These are phyloP conservation scores for Cygnus atratus DNA, from an alignment of 2,113 vertebrate genomes.

Conservation along the genomic window DNA sequence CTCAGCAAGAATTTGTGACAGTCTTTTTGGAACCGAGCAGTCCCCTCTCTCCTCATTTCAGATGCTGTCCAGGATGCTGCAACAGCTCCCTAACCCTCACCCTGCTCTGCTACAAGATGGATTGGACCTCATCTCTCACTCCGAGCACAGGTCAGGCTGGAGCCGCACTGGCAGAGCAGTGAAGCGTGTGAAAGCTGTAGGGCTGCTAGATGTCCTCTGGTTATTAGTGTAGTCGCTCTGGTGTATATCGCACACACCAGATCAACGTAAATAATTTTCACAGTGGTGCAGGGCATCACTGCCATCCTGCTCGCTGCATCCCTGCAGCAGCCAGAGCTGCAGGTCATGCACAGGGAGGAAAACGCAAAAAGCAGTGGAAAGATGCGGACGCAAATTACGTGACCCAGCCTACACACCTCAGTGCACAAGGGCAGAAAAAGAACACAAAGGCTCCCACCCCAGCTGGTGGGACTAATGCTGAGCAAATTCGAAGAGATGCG, in stretches of 20 bases:
- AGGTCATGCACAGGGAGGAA: background rate
- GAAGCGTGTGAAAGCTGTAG: background rate
- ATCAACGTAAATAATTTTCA: background rate
- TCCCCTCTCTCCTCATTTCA: background rate
- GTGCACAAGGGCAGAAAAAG: background rate
- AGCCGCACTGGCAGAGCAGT: rapidly evolving
- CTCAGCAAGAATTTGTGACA: background rate
- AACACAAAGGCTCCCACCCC: background rate
- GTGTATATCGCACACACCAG: background rate
- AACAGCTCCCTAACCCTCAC: background rate
- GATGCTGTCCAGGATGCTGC: background rate
- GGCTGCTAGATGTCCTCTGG: background rate
- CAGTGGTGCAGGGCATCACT: background rate
- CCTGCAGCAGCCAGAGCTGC: background rate
- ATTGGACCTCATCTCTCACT: background rate
- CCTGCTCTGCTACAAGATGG: background rate
- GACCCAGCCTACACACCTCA: background rate
- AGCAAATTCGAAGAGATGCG: background rate
- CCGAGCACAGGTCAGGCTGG: background rate
- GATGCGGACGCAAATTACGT: background rate
- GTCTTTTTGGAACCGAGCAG: background rate
- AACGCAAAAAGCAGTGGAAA: background rate
- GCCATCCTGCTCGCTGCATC: background rate
- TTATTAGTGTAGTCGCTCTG: background rate
- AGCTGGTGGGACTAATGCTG: background rate